Evolutionary conservation across 2,888 invertebrate genomes (phyloP), one percentile per base, ranked within the genome.

Genomic region (Atrina japonica): DNA sequence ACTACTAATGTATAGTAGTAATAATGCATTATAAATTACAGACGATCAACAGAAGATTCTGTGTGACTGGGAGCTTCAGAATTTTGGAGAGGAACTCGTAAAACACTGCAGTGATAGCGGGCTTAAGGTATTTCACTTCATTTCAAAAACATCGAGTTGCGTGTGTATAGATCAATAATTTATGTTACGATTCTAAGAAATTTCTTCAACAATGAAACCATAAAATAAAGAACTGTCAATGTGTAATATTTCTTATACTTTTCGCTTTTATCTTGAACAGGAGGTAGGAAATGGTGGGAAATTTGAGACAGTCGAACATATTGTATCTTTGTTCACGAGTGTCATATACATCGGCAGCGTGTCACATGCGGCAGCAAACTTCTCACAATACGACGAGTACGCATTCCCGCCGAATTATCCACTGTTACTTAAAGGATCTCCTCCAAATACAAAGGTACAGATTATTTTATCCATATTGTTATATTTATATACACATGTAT

Each of bases 31-130:
- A n/a, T n/a, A n/a, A n/a, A n/a, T n/a, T n/a, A 7, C 82, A 91
- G 91, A 90, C 70, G 80, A 79, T 0, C 81, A 82, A 29, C 82
- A 90, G 53, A 88, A 88, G 73, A 78, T 88, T 14, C 73, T 67
- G 6, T 80, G 70, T 21, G 89, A 89, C 68, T 75, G 74, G 75
- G 89, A 89, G 69, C 67, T 89, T 29, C 88, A 88, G 75, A 80
- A 78, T 56, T 91, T 90, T 90, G 85, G 85, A 7, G 73, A 81
- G 14, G 91, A 91, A 75, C 77, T 91, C 18, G 85, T 83, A 1
- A 84, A 82, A 59, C 74, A 83, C 3, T 69, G 81, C 5, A 85
- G 85, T 1, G 87, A 86, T 3, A 81, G 82, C 60, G 87, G 86
- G 7, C 35, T 87, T 21, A 47, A 77, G 77, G 81, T 79, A 23